Evolutionary conservation across 2,113 vertebrate species (phyloP), one percentile per base, ranked within the genome.

Genomic region (Tachysurus vachellii): DNA sequence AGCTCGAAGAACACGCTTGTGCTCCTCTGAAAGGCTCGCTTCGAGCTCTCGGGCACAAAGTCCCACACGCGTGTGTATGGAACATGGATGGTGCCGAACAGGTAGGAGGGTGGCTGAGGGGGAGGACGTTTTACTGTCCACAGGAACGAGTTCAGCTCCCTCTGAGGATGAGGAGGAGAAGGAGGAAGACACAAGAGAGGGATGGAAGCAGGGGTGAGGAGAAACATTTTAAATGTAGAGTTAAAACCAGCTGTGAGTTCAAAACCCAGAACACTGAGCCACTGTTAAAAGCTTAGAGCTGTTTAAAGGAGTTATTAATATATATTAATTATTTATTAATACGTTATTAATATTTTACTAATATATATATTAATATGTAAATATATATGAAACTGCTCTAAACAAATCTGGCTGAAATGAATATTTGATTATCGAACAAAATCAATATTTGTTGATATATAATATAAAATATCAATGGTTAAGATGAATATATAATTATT

Each of bases 11-110:
- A 99, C 76, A 99, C 96, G 0, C 94, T 97, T 88, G 93, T 94
- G 86, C 98, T 99, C 90, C 91, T 94, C 64, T 95, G 96, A 92
- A 99, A 99, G 23, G 98, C 98, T 3, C 93, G 96, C 92, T 99
- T 99, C 75, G 97, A 98, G 92, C 95, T 96, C 82, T 97, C 94
- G 0, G 98, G 98, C 91, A 99, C 97, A 91, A 96, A 99, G 93
- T 99, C 97, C 98, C 98, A 99, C 68, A 99, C 98, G 0, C 97
- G 96, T 6, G 97, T 99, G 92, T 99, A 99, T 26, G 98, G 98
- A 83, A 99, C 98, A 6, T 99, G 98, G 91, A 99, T 99, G 90
- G 98, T 99, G 84, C 98, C 98, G 36, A 99, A 99, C 70, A 99
- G 93, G 92, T 98, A 99, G 23, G 98, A 97, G 0, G 98, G 97